A percentile compares a stretch with the other conserved stretches of the same genome.
phyloP scores from a whole-genome alignment of 2,888 invertebrate genomes.

The Anticlea derivata region DNA sequence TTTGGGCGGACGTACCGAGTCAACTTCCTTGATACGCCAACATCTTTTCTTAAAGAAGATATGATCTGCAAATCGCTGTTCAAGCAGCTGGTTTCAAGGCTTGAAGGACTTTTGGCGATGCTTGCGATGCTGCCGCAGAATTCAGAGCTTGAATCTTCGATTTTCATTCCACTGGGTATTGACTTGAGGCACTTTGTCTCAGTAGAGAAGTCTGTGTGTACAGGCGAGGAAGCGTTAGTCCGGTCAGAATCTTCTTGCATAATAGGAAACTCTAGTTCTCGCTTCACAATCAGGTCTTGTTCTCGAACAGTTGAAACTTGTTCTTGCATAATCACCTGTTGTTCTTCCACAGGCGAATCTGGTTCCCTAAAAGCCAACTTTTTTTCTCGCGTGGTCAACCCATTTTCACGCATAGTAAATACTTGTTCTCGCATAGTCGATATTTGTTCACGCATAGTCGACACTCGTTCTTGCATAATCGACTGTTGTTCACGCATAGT shows the following conservation, averaged over 20 bases:
- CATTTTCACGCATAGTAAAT: background rate
- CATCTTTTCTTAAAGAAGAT: constrained; percentile 10
- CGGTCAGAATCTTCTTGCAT: constrained; percentile 3
- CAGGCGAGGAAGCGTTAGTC: background rate
- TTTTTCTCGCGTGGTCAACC: background rate
- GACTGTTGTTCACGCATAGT: background rate
- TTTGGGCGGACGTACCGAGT: constrained; percentile 43
- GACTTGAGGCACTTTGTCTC: constrained; percentile 15
- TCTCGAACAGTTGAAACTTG: background rate
- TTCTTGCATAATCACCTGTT: background rate
- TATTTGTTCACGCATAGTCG: background rate
- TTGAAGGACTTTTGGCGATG: constrained; percentile 2
- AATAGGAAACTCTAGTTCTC: background rate
- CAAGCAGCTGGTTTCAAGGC: background rate
- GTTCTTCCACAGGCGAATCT: background rate
- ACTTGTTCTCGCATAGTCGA: constrained; percentile 2
- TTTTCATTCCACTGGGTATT: constrained; percentile 32
- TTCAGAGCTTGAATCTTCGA: constrained; percentile 57
- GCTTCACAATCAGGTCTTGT: background rate
- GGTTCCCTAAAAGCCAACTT: background rate
- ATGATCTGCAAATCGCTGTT: constrained; percentile 10
- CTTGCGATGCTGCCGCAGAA: constrained; percentile 36
- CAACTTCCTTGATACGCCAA: constrained; percentile 1
- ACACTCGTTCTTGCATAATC: background rate
- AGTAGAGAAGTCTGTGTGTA: background rate